Evolutionary conservation across 2,797 vertebrate species (phyloP).

Genomic region (Anas georgica): DNA sequence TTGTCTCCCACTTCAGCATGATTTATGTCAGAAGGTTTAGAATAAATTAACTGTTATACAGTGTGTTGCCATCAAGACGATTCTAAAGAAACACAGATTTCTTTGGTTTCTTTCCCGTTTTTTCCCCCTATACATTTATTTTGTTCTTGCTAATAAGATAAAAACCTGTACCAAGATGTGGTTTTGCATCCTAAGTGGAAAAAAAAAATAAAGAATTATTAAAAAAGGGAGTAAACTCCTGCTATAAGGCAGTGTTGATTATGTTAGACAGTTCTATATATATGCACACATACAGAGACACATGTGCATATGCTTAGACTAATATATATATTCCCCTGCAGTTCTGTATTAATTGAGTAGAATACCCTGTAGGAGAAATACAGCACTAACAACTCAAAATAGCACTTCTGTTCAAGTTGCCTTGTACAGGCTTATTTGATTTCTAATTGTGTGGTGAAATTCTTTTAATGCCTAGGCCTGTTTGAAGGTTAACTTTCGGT

Average conservation of each 20-base stretch:
- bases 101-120: background rate
- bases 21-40: slow-evolving; percentile 51
- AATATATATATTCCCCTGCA: background rate
- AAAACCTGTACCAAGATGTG: background rate
- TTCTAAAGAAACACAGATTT: slow-evolving; percentile 43
- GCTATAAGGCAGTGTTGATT: background rate
- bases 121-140: background rate
- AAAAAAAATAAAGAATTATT: background rate
- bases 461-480: slow-evolving; percentile 77
- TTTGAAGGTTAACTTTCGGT: slow-evolving; percentile 82
- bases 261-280: background rate
- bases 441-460: slow-evolving; percentile 83
- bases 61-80: slow-evolving; percentile 14
- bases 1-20: background rate
- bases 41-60: slow-evolving; percentile 67
- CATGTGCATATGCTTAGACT: background rate
- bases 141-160: background rate
- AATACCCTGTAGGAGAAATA: slow-evolving; percentile 71
- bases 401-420: slow-evolving; percentile 82
- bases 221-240: background rate
- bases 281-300: background rate
- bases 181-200: background rate
- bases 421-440: slow-evolving; percentile 80
- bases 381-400: slow-evolving; percentile 64
- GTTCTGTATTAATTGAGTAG: background rate